Evolutionary conservation across 2,113 vertebrate genomes (phyloP).

Genomic region (Psophia crepitans): DNA sequence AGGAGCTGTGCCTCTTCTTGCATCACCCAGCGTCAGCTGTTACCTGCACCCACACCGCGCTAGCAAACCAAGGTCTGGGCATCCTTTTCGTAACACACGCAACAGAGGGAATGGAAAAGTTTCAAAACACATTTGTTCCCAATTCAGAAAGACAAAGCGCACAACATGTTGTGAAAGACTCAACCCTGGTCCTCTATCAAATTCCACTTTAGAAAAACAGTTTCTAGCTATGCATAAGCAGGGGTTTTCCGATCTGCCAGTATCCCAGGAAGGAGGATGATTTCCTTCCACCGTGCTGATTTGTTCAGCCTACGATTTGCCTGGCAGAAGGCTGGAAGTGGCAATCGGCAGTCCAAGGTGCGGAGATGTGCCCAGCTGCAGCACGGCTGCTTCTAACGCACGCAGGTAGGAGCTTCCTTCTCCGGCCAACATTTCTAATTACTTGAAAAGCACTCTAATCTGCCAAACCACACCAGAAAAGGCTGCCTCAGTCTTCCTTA

Average conservation of each 20-base stretch:
- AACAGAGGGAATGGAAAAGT: not conserved
- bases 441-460: not conserved
- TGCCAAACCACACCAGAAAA: conserved; percentile 1
- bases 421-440: not conserved
- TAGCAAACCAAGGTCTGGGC: not conserved
- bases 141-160: not conserved
- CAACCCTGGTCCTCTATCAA: not conserved
- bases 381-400: not conserved
- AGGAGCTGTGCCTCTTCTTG: not conserved
- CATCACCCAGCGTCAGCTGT: not conserved
- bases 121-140: not conserved
- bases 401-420: not conserved
- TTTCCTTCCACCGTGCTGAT: not conserved
- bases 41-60: not conserved
- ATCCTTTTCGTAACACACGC: not conserved
- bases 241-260: not conserved
- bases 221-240: not conserved
- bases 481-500: not conserved
- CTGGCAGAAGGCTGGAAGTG: not conserved
- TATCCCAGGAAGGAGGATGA: not conserved
- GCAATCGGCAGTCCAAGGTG: not conserved
- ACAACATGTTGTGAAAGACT: not conserved
- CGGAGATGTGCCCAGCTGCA: not conserved
- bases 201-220: not conserved
- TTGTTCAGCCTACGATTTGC: not conserved